Evolutionary conservation across 1,140 invertebrate species (phyloP), one percentile per base, ranked within the genome.

Genomic region (Dendroctonus ponderosae): DNA sequence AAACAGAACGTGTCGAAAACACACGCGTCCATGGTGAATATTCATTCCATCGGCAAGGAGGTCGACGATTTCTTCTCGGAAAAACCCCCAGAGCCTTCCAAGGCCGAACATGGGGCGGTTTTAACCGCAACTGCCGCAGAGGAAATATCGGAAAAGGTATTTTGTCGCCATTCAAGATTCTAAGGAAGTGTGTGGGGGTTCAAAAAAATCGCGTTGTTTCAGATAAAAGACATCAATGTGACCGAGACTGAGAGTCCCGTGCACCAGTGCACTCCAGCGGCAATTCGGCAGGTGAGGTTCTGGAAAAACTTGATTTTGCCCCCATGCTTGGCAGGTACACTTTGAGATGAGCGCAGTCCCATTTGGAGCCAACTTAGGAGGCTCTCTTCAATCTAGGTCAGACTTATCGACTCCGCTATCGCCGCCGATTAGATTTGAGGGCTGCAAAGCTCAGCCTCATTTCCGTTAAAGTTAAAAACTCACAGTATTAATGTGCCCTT

Each of bases 221-320:
- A 46, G 44, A 12, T 46, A 11, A 12, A 9, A 11, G 12, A 46
- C 9, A 46, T 12, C 9, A 46, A 46, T 46, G 44, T 11, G 9
- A 46, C 44, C 3, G 44, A 11, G 9, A 46, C 44, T 46, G 15
- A 52, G 5, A 8, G 15, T 52, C 50, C 9, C 15, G 26, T 12
- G 7, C 11, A 14, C 11, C 5, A 49, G 7, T 67, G 66, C 42
- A 67, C 52, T 14, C 66, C 66, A 15, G 66, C 66, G 15, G 66
- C 66, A 43, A 67, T 67, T 42, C 66, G 66, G 8, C 66, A 67
- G 59, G 66, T 67, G 50, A 39, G 58, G 41, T 41, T 14, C 2
- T 11, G 39, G 3, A 39, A n/a, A 56, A 39, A 41, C 9, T 14
- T 56, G 7, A 56, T 52, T 52, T 2, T 5, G 2, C 44, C 12